Base-by-base conservation (phyloP, 2,113 vertebrate genomes). In the Arothron firmamentum region DNA sequence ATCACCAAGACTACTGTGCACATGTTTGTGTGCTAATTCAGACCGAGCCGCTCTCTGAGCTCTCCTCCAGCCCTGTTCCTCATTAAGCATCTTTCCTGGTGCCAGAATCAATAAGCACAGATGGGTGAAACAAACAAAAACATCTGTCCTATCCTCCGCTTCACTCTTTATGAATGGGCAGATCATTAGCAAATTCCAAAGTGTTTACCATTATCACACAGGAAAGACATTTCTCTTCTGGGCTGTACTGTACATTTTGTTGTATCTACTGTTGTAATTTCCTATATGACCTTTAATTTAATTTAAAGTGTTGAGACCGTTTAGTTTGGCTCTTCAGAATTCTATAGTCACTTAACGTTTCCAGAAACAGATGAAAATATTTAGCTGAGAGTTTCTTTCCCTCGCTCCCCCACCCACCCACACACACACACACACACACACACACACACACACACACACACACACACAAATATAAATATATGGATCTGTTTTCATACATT, bases 51-150 rank as follows among this genome's bases (percentile, higher is more conserved):
- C 74, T 77, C 76, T 72, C 63, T 78, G 56, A 74, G 68, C 46
- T 67, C 81, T 81, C 69, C 63, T 85, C 67, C 73, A 82, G 84
- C 86, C 78, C 85, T 91, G 90, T 83, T 90, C 79, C 81, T 90
- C 80, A 87, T 90, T 88, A 88, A 70, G 58, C 64, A 55, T 78
- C 83, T 85, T 82, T 87, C 85, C 76, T 66, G 70, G 77, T 85
- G 86, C 87, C 87, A 90, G 81, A 89, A 89, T 90, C 85, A 90
- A 89, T 90, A 90, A 77, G 72, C 77, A 72, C 75, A 83, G 73
- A 87, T 81, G 85, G 68, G 74, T 72, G 76, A 56, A 58, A 73
- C 72, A 66, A 20, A 52, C 59, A n/a, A 49, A 18, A 49, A 49
- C 47, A 49, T 19, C 47, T 49, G 47, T 49, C 47, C 56, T 62